phyloP scores from a whole-genome alignment of 1,140 invertebrate species.

The Philopotamus ludificatus region DNA sequence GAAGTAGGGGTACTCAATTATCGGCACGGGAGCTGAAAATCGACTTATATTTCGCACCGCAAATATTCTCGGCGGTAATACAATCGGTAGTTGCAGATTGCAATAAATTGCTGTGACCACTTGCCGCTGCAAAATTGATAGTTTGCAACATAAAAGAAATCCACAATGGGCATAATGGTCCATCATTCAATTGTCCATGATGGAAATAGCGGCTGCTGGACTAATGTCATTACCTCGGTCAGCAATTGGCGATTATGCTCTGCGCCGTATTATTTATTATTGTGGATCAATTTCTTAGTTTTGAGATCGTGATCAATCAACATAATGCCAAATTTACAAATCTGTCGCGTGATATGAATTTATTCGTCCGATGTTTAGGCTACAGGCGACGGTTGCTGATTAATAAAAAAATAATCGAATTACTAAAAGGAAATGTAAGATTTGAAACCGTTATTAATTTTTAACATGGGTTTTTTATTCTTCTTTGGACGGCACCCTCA shows the following conservation, averaged over 20 bases:
- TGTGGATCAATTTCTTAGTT: slow-evolving; percentile 20
- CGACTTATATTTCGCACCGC: slow-evolving; percentile 3
- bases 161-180: slow-evolving; percentile 35
- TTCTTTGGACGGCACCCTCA: no score
- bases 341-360: no score
- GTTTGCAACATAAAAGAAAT: slow-evolving; percentile 36
- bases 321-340: slow-evolving; percentile 9
- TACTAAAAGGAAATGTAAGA: no score
- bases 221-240: slow-evolving; percentile 32
- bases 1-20: no score
- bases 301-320: slow-evolving; percentile 17
- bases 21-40: neutral
- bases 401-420: no score
- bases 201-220: slow-evolving; percentile 36
- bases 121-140: slow-evolving; percentile 30
- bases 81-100: slow-evolving; percentile 12
- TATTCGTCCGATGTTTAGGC: no score
- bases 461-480: no score
- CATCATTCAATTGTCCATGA: slow-evolving; percentile 41
- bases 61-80: no score
- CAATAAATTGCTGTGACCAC: slow-evolving; percentile 2
- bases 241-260: slow-evolving; percentile 36
- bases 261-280: slow-evolving; percentile 10
- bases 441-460: no score
- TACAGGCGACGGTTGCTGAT: no score